These are phyloP conservation scores for Epizoanthus ramosus DNA, from an alignment of 92 coral and sea anemone species.

Conservation along the genomic window DNA sequence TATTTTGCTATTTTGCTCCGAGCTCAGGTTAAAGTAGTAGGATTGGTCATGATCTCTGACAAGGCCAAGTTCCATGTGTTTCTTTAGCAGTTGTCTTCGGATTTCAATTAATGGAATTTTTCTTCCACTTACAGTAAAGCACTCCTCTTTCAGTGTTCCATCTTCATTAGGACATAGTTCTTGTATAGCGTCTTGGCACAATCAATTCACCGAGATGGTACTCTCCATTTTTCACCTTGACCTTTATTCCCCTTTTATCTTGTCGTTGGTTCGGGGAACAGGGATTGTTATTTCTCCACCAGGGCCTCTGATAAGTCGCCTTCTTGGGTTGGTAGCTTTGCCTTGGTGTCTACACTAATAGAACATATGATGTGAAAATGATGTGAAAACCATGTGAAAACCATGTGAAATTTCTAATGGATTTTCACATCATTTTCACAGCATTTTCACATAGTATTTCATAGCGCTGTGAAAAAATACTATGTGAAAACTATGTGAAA, in stretches of 20 bases:
- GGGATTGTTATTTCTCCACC: slow-evolving; percentile 4
- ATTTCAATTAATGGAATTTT: slow-evolving; percentile 42
- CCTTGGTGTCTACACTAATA: not conserved
- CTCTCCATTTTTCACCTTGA: slow-evolving; percentile 11
- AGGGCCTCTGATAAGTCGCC: not conserved
- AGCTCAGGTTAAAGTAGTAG: not conserved
- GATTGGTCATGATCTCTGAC: not conserved
- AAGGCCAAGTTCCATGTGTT: slow-evolving; percentile 9
- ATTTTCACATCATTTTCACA: no score
- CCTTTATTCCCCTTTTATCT: not conserved
- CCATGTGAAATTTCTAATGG: no score
- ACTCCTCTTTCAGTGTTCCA: slow-evolving; percentile 12
- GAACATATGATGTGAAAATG: no score
- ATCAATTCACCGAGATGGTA: slow-evolving; percentile 39
- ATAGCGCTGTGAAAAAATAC: no score
- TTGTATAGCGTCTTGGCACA: slow-evolving; percentile 9
- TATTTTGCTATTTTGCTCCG: not conserved
- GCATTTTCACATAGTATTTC: no score
- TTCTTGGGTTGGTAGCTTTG: not conserved
- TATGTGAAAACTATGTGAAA: no score
- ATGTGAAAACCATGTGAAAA: no score
- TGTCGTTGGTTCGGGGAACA: slow-evolving; percentile 7
- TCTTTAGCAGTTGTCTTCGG: slow-evolving; percentile 2
- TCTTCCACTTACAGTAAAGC: slow-evolving; percentile 33
- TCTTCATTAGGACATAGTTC: slow-evolving; percentile 5